Base-by-base conservation (phyloP, 2,888 invertebrate species). In the Tupiocoris notatus region DNA sequence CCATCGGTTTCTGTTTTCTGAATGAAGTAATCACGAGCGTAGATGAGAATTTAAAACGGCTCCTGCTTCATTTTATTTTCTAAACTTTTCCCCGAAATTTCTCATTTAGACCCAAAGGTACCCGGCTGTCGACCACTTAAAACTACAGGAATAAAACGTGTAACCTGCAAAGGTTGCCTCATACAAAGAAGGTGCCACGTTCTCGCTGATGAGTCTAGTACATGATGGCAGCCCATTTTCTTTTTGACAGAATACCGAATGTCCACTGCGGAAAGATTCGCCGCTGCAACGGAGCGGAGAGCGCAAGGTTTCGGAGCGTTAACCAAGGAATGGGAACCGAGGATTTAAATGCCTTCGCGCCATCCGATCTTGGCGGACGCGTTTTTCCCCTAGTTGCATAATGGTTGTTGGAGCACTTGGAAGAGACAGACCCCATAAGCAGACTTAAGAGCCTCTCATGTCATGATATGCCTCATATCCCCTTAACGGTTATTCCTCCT, bases 281-380 rank as follows among this genome's bases (percentile, higher is more conserved):
- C 12, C 39, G 39, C 39, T 39, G 39, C 3, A 39, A 39, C 39
- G 77, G 57, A 75, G 76, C 59, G 75, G 39, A 39, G 39, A 39
- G 75, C n/a, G n/a, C 61, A 77, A 77, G 74, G 80, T 78, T 81
- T 80, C 77, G 81, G 80, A 66, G 81, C 79, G 76, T 78, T 78
- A 78, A 75, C 62, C 77, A 64, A 75, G 75, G 76, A 76, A 76
- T 76, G 76, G 67, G 67, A 22, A 24, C 25, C 39, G 12, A 22
- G 74, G 63, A 74, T 74, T 74, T 64, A 74, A 74, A 74, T 74
- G 74, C 74, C 74, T 74, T 24, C 24, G 61, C 61, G 67, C 67
- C 76, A 76, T 76, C 76, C 65, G 62, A 56, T 62, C 61, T 22
- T 12, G 67, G 67, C 59, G 20, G 67, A 3, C 67, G 20, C 67